Base-by-base conservation (phyloP, 2,113 vertebrate genomes). In the Thunnus thynnus region DNA sequence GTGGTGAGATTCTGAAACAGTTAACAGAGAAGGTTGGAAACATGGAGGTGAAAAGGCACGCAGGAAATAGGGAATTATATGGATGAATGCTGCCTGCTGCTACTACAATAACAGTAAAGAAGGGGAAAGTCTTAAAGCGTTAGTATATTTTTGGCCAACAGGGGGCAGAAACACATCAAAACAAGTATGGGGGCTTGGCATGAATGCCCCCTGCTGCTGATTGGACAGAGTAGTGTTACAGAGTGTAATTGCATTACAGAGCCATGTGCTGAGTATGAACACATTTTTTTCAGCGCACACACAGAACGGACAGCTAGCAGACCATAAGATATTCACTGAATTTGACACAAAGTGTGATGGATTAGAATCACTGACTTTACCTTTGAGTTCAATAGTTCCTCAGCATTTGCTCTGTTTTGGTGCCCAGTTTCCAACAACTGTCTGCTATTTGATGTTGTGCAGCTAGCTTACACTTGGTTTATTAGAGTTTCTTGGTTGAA, bases 1-100 rank as follows among this genome's bases (percentile, higher is more conserved):
- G 20, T 44, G 47, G 27, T 50, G 66, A 51, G 20, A 56, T 72
- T 79, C 54, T 25, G 25, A 69, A 54, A 61, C n/a, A 47, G 69
- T 62, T 32, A 73, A 62, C 41, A 50, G 57, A 12, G 30, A 72
- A 13, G 5, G 44, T 4, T 41, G 36, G 8, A 41, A 41, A 6
- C 36, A 41, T 41, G 36, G 36, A 41, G 32, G 41, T 50, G 14
- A 54, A 64, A 56, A 47, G 22, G 16, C 13, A 63, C 17, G 18
- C 6, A 64, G 66, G 30, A 61, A 58, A 32, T 5, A 50, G 11
- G 57, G 44, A 60, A 72, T 67, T 55, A 51, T 50, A 52, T 36
- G 36, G 32, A 68, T 16, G 13, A 60, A 57, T 46, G 20, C 25
- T 60, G 17, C 70, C 73, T 60, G 52, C 32, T 50, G 27, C 17